Percentiles rank a stretch among this genome's conserved stretches.
These are phyloP conservation scores for Beaufortia kweichowensis DNA, from an alignment of 2,113 vertebrate genomes.

Conservation along the genomic window DNA sequence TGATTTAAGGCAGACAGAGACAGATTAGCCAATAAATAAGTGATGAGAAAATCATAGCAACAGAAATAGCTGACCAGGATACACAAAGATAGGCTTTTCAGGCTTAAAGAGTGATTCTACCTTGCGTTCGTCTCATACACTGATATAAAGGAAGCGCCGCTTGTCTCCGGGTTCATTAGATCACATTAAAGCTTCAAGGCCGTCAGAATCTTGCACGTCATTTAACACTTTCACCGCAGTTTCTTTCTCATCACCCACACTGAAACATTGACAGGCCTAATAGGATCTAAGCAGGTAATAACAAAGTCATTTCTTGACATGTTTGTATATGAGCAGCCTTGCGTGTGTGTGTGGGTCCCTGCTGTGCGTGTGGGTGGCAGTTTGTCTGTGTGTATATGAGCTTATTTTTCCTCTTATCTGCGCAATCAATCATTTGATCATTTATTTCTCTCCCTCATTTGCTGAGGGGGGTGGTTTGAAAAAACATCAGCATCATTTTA, in stretches of 20 bases:
- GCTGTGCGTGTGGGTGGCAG: constrained; percentile 14
- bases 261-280: constrained; percentile 29
- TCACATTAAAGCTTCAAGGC: constrained; percentile 31
- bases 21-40: constrained; percentile 52
- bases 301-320: constrained; percentile 40
- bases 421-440: constrained; percentile 54
- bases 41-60: constrained; percentile 47
- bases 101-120: constrained; percentile 19
- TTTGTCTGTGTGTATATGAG: constrained; percentile 30
- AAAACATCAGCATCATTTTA: constrained; percentile 56
- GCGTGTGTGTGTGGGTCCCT: background rate
- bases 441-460: constrained; percentile 34
- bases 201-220: background rate
- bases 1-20: constrained; percentile 49
- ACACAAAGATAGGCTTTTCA: constrained; percentile 39
- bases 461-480: constrained; percentile 38
- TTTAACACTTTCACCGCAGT: constrained; percentile 2
- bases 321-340: constrained; percentile 18
- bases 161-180: background rate
- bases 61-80: constrained; percentile 38
- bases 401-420: constrained; percentile 27
- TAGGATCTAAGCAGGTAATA: constrained; percentile 37
- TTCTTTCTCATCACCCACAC: constrained; percentile 22
- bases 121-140: background rate
- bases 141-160: background rate